Percentiles rank a stretch among this genome's conserved stretches.
Conservation (phyloP, 2,113 vertebrate species). For the Cepphus grylle region DNA sequence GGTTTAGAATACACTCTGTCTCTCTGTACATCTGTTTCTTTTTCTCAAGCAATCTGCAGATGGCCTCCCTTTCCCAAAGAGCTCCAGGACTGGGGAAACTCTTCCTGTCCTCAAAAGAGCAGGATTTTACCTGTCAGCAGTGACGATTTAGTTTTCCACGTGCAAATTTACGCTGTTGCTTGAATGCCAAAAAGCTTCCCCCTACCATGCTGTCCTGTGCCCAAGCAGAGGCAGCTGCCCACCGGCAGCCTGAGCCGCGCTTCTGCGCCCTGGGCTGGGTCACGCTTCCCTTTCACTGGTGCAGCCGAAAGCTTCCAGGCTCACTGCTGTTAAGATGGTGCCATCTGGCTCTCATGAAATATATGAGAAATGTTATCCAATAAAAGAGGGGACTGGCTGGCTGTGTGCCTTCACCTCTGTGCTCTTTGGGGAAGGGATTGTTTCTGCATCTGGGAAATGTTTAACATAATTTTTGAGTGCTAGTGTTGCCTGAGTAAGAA, state of each 20-base stretch:
- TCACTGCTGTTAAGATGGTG: constrained; percentile 51
- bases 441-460: not conserved
- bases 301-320: not conserved
- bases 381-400: not conserved
- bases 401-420: not conserved
- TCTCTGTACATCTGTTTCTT: not conserved
- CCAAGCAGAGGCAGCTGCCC: not conserved
- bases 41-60: not conserved
- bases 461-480: not conserved
- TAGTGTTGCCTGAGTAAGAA: not conserved
- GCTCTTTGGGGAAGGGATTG: not conserved
- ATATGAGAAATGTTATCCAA: constrained; percentile 9
- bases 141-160: not conserved
- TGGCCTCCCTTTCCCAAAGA: not conserved
- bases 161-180: not conserved
- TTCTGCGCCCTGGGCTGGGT: not conserved
- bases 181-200: not conserved
- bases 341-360: constrained; percentile 51
- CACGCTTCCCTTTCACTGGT: not conserved
- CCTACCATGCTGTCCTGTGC: rapidly evolving
- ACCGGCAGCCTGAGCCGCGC: not conserved
- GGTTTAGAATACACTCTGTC: not conserved
- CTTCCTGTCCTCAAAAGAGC: not conserved
- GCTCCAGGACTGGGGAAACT: not conserved
- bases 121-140: not conserved